Evolutionary conservation across 2,888 invertebrate genomes (phyloP).

Genomic region (Melangyna quadrimaculata): DNA sequence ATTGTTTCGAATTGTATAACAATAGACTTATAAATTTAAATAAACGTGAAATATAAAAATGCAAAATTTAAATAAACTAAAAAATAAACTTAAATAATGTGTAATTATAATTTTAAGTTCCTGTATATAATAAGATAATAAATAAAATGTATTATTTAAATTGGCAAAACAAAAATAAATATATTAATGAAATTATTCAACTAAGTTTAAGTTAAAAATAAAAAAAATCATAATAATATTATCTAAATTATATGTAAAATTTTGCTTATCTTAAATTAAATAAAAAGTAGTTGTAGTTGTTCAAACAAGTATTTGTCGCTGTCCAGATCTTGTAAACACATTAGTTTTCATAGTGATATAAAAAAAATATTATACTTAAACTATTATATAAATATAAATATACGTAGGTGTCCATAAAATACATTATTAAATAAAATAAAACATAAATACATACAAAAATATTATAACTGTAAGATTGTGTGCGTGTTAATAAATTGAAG

Average conservation of each 20-base stretch:
- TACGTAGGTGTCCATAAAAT: conserved; percentile 70
- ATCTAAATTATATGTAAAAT: conserved; percentile 65
- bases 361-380: conserved; percentile 56
- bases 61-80: conserved; percentile 6
- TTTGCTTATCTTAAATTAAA: conserved; percentile 67
- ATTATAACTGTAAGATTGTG: conserved; percentile 68
- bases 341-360: conserved; percentile 59
- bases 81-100: conserved; percentile 70
- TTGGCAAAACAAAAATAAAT: conserved; percentile 32
- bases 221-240: conserved; percentile 36
- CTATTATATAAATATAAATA: conserved; percentile 60
- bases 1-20: conserved; percentile 72
- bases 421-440: conserved; percentile 39
- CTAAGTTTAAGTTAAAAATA: conserved; percentile 25
- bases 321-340: conserved; percentile 64
- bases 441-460: conserved; percentile 53
- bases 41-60: conserved; percentile 31
- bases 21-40: conserved; percentile 71
- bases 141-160: conserved; percentile 56
- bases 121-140: conserved; percentile 79
- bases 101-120: conserved; percentile 79
- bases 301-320: conserved; percentile 60
- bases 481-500: conserved; percentile 70
- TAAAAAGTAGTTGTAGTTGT: conserved; percentile 62
- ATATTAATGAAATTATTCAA: conserved; percentile 47